phyloP scores from a whole-genome alignment of 2,113 vertebrate genomes.

The Bambusicola thoracicus region DNA sequence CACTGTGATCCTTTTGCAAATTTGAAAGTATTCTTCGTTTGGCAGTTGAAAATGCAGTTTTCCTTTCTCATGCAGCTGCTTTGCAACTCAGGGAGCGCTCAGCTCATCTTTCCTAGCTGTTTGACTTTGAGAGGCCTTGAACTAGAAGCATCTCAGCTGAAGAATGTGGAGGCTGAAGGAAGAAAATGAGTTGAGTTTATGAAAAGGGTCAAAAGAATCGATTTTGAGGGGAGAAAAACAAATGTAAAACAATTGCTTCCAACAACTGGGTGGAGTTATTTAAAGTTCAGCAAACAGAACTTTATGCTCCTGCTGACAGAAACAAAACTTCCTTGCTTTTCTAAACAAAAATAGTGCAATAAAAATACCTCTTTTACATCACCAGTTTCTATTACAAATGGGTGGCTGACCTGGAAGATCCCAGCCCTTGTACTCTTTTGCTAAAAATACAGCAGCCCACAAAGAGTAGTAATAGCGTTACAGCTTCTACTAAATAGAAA shows the following conservation, averaged over 20 bases:
- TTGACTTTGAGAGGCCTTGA: conserved; percentile 40
- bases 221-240: background rate
- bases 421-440: background rate
- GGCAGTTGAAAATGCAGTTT: background rate
- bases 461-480: background rate
- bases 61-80: background rate
- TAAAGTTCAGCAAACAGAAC: background rate
- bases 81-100: background rate
- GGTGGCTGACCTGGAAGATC: background rate
- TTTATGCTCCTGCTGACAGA: background rate
- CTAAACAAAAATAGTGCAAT: background rate
- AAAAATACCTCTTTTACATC: background rate
- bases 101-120: background rate
- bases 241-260: background rate
- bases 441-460: rapidly evolving
- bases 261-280: background rate
- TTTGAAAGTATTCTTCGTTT: background rate
- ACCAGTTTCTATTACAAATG: background rate
- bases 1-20: background rate
- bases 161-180: background rate
- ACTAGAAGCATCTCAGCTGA: background rate
- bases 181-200: background rate
- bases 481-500: background rate
- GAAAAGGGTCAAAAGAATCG: background rate
- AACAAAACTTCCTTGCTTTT: background rate